Evolutionary conservation across 2,113 vertebrate species (phyloP), one percentile per base, ranked within the genome.

Genomic region (Pitta sordida): DNA sequence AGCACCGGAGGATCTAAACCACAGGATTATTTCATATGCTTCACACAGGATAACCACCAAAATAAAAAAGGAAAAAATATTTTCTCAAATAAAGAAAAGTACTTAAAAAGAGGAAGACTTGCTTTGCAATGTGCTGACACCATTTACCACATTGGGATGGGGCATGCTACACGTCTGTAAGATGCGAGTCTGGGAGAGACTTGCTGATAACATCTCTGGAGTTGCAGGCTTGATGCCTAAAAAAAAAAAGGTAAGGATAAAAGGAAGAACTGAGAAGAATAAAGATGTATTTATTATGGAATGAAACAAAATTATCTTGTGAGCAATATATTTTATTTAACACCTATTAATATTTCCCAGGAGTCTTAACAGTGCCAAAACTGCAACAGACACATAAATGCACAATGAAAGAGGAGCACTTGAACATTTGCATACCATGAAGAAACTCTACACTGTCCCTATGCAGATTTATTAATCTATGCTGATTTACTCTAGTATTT

Each of bases 141-240:
- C 79, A 9, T 98, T 98, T 71, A 99, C 98, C 96, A 98, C 98
- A 37, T 98, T 98, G 29, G 98, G 96, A 52, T 98, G 97, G 23
- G 98, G 96, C 79, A 98, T 97, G 11, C 97, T 98, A 91, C 98
- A 98, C 1, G 98, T 98, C 95, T 98, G 98, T 51, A 98, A 97
- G 94, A 98, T 98, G 20, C 98, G 97, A 56, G 98, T 98, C 95
- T 98, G 99, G 79, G 98, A 99, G 41, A 98, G 98, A 83, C 98
- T 98, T 94, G 98, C 98, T 75, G 98, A 98, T 24, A 99, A 88
- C 97, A 98, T 98, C 96, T 98, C 98, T 96, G 98, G 98, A 96
- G 97, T 97, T 96, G 93, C 52, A 55, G 86, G 71, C 53, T 97
- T 96, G 89, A 97, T 92, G 18, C 95, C 96, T 97, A 81, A 89